Percentiles rank a stretch among this genome's conserved stretches.
Evolutionary conservation across 1,140 invertebrate species (phyloP).

Genomic region (Eriocheir sinensis): DNA sequence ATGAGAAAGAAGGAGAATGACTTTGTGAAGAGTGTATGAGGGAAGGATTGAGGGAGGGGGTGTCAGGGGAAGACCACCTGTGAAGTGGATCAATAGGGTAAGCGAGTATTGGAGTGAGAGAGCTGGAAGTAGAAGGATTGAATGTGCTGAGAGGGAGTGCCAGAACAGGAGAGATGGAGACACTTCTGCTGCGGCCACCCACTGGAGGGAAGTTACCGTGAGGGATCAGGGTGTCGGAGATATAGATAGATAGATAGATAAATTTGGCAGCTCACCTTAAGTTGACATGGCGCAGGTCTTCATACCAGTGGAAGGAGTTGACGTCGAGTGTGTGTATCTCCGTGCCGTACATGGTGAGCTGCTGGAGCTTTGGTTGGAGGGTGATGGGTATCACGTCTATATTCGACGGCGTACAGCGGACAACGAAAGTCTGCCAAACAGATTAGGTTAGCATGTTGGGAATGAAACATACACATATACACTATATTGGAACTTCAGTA

Average conservation of each 20-base stretch:
- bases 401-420: conserved; percentile 66
- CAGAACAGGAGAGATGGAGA: too few species aligned
- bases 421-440: conserved; percentile 55
- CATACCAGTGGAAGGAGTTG: conserved; percentile 70
- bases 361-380: conserved; percentile 71
- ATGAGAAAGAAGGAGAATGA: too few species aligned
- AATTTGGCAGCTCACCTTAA: conserved; percentile 57
- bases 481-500: background rate
- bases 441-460: background rate
- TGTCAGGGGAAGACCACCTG: too few species aligned
- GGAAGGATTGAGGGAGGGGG: too few species aligned
- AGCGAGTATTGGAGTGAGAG: too few species aligned
- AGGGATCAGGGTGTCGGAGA: too few species aligned
- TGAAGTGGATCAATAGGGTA: too few species aligned
- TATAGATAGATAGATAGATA: too few species aligned
- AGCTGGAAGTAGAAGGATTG: too few species aligned
- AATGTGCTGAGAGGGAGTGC: too few species aligned
- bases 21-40: too few species aligned
- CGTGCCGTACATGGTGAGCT: conserved; percentile 74
- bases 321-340: conserved; percentile 75
- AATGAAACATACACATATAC: background rate
- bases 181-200: too few species aligned
- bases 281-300: conserved; percentile 75
- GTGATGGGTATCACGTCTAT: conserved; percentile 74
- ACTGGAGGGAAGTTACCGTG: background rate